Evolutionary conservation across 2,888 invertebrate genomes (phyloP).

Genomic region (Rhagonycha lutea): DNA sequence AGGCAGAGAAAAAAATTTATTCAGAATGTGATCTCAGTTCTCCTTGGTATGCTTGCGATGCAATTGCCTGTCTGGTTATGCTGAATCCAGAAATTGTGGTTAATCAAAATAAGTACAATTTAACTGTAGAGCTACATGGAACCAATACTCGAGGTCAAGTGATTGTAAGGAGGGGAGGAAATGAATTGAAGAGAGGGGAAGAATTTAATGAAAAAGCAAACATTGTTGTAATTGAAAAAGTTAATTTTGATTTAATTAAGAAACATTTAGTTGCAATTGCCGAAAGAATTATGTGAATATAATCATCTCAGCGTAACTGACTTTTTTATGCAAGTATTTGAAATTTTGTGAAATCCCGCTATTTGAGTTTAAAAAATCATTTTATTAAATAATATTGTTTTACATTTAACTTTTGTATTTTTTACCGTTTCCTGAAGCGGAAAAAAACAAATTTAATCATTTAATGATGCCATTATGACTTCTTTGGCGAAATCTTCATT

Average conservation of each 20-base stretch:
- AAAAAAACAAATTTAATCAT: not conserved
- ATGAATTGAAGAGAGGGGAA: conserved; percentile 60
- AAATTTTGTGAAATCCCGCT: too few relatives aligned
- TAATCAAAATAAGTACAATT: conserved; percentile 47
- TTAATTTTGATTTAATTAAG: not conserved
- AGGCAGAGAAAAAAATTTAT: conserved; percentile 53
- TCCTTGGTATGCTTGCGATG: conserved; percentile 58
- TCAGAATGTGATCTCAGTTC: not conserved
- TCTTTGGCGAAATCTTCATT: conserved; percentile 57
- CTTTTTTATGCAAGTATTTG: too few relatives aligned
- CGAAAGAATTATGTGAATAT: not conserved
- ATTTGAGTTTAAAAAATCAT: too few relatives aligned
- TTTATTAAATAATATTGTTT: too few relatives aligned
- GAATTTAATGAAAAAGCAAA: conserved; percentile 36
- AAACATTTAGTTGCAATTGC: not conserved
- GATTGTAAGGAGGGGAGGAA: conserved; percentile 60
- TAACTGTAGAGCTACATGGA: conserved; percentile 64
- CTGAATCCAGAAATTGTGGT: conserved; percentile 49
- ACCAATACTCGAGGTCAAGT: conserved; percentile 66
- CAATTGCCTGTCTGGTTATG: conserved; percentile 56
- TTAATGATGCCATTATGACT: conserved; percentile 5
- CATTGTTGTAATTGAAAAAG: not conserved
- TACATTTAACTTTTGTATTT: too few relatives aligned
- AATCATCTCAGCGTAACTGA: not conserved
- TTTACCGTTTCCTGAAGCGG: too few relatives aligned